Conservation (phyloP, 2,113 vertebrate species). For the Henicopernis longicauda region DNA sequence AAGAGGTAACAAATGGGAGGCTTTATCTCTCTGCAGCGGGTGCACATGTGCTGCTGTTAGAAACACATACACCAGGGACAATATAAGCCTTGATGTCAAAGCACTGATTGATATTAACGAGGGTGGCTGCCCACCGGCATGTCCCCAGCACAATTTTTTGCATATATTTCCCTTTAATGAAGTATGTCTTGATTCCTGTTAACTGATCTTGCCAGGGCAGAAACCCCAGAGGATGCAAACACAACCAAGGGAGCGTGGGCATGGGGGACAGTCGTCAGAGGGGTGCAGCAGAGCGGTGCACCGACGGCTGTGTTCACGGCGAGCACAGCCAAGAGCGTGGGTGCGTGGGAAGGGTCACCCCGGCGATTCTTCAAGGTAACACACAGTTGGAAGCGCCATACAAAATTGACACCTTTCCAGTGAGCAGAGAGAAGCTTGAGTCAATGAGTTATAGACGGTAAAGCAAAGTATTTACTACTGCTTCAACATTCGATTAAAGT, state of each 20-base stretch:
- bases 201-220: not conserved
- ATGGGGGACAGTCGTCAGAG: fast-evolving
- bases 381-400: not conserved
- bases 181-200: too few species aligned
- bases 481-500: not conserved
- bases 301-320: fast-evolving
- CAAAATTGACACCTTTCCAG: not conserved
- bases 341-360: not conserved
- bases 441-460: not conserved
- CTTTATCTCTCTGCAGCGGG: not conserved
- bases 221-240: not conserved
- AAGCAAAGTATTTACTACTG: not conserved
- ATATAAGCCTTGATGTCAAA: not conserved
- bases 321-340: too few species aligned
- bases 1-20: not conserved
- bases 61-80: not conserved
- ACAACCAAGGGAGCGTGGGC: fast-evolving
- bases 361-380: not conserved
- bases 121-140: not conserved
- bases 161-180: not conserved
- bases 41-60: not conserved
- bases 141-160: not conserved
- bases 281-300: fast-evolving
- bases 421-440: not conserved
- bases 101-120: not conserved